Conservation (phyloP, 2,797 vertebrate genomes). For the Glossophaga mutica region DNA sequence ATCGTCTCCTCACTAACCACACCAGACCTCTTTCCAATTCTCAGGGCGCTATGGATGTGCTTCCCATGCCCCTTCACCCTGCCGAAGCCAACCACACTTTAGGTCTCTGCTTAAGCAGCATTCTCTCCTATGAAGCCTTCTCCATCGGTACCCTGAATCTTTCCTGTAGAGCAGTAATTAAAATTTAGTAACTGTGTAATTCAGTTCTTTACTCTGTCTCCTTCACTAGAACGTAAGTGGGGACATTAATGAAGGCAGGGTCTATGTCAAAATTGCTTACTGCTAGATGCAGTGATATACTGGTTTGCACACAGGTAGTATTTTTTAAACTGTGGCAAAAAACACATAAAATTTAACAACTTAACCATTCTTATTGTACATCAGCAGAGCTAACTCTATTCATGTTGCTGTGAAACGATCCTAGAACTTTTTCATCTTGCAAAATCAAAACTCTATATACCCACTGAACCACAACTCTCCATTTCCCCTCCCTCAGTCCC, state of each 20-base stretch:
- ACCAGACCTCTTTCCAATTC: neutral
- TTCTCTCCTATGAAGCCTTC: neutral
- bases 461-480: neutral
- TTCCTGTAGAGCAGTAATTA: neutral
- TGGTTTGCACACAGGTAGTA: neutral
- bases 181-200: neutral
- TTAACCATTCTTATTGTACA: no score
- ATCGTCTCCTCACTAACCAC: neutral
- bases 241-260: neutral
- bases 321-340: neutral
- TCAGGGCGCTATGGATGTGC: neutral
- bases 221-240: neutral
- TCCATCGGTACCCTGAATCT: neutral
- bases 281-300: neutral
- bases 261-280: neutral
- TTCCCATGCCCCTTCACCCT: neutral
- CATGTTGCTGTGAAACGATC: no score
- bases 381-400: no score
- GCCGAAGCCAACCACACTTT: neutral
- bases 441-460: no score
- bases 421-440: no score
- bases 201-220: neutral
- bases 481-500: neutral
- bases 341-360: no score
- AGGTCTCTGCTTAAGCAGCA: neutral